Percentiles rank a stretch among this genome's conserved stretches.
phyloP scores from a whole-genome alignment of 2,113 vertebrate genomes.

The Sciurus niger region DNA sequence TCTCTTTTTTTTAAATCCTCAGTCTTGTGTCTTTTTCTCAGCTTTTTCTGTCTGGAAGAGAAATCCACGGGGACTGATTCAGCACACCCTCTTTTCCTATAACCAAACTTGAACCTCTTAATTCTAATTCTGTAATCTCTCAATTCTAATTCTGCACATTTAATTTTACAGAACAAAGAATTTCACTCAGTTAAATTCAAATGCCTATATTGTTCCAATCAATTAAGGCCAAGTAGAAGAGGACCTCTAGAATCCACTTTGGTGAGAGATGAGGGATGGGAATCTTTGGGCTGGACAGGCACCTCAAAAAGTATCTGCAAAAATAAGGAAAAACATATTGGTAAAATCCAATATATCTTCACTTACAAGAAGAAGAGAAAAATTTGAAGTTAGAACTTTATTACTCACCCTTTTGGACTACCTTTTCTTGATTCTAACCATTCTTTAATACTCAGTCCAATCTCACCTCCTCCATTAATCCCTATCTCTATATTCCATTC shows the following conservation, averaged over 20 bases:
- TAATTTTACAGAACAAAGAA: background rate
- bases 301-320: background rate
- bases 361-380: background rate
- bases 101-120: background rate
- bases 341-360: background rate
- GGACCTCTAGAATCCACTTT: background rate
- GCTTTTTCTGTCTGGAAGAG: background rate
- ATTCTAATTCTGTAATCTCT: background rate
- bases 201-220: background rate
- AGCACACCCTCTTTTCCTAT: background rate
- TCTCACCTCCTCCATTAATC: background rate
- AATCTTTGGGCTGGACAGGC: background rate
- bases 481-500: background rate
- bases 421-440: background rate
- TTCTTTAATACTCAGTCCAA: background rate
- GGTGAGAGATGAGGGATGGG: background rate
- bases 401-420: background rate
- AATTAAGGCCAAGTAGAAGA: background rate
- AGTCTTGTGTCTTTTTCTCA: background rate
- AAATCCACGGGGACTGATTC: background rate
- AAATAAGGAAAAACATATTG: background rate
- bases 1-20: background rate
- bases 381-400: background rate
- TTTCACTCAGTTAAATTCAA: background rate
- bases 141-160: background rate